A percentile compares a stretch with the other conserved stretches of the same genome.
These are phyloP conservation scores for Hypsopygia costalis DNA, from an alignment of 2,888 invertebrate species.

Conservation along the genomic window DNA sequence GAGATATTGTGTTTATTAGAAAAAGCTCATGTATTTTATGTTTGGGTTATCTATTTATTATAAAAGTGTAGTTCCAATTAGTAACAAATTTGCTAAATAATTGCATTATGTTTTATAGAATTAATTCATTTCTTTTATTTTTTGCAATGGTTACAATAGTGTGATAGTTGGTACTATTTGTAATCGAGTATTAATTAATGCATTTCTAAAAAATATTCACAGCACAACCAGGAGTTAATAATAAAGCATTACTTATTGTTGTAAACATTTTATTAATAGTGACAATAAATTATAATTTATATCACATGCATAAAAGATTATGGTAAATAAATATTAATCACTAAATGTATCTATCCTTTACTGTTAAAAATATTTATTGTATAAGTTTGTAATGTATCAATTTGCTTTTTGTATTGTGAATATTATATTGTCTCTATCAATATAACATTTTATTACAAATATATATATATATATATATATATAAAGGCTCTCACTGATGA, in stretches of 20 bases:
- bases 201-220: slow-evolving; percentile 12
- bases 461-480: background rate
- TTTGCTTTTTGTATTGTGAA: slow-evolving; percentile 15
- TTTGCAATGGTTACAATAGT: background rate
- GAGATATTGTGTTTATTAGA: background rate
- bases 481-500: slow-evolving; percentile 1
- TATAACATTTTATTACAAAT: slow-evolving; percentile 1
- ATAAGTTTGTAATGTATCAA: slow-evolving; percentile 10
- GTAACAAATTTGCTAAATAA: background rate
- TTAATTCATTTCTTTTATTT: background rate
- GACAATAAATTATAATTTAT: slow-evolving; percentile 6
- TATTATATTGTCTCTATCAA: slow-evolving; percentile 5
- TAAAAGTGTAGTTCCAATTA: background rate
- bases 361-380: slow-evolving; percentile 4
- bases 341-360: too few relatives aligned
- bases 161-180: slow-evolving; percentile 4
- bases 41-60: background rate
- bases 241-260: background rate
- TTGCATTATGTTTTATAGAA: background rate
- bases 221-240: slow-evolving; percentile 9
- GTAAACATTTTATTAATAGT: background rate
- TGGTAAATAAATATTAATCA: background rate
- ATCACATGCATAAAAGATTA: background rate
- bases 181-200: slow-evolving; percentile 5
- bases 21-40: background rate